These are phyloP conservation scores for Lapara coniferarum DNA, from an alignment of 2,888 invertebrate species.

Conservation along the genomic window DNA sequence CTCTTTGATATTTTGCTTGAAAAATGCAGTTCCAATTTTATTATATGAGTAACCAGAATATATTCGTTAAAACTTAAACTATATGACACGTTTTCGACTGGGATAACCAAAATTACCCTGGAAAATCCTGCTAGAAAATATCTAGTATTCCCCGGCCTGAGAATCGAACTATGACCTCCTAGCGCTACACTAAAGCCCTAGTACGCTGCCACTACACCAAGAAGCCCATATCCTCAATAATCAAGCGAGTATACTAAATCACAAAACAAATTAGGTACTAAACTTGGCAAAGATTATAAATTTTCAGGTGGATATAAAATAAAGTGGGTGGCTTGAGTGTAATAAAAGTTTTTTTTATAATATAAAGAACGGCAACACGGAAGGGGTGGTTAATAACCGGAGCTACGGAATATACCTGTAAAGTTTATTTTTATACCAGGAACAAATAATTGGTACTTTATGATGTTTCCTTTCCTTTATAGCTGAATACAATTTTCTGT, in stretches of 20 bases:
- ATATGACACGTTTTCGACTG: no score
- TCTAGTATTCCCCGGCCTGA: no score
- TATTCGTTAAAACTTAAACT: no score
- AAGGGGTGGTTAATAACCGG: slow-evolving; percentile 1
- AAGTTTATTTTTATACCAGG: neutral
- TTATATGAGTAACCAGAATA: no score
- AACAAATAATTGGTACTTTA: neutral
- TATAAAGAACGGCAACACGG: slow-evolving; percentile 4
- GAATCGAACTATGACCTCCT: no score
- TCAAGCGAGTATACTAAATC: neutral
- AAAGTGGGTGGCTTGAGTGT: slow-evolving; percentile 13
- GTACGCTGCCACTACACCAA: no score
- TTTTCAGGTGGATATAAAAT: slow-evolving; percentile 9
- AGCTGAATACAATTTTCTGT: no score
- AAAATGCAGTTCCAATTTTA: no score
- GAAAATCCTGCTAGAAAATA: no score
- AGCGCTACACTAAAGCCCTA: no score
- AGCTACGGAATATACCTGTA: neutral
- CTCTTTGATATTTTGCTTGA: no score
- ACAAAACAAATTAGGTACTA: slow-evolving; percentile 3
- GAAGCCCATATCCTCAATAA: neutral
- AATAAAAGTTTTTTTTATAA: slow-evolving; percentile 19
- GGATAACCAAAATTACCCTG: no score
- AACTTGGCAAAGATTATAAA: slow-evolving; percentile 15
- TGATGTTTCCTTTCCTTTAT: neutral